Percentiles rank a stretch among this genome's conserved stretches.
phyloP scores from a whole-genome alignment of 2,888 invertebrate genomes.

The Agonopterix alstromeriana region DNA sequence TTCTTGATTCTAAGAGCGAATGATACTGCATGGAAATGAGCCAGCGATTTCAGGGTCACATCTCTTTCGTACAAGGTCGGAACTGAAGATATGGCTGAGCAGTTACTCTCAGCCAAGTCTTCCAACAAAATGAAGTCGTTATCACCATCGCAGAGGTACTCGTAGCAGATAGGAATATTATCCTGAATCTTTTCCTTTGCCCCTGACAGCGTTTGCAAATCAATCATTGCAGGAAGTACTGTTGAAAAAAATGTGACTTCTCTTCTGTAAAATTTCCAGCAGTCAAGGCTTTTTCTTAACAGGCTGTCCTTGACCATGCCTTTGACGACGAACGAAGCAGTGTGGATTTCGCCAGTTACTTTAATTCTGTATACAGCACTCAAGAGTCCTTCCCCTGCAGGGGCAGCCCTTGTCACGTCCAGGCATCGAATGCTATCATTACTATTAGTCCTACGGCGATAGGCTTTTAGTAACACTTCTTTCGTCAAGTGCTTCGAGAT shows the following conservation, averaged over 20 bases:
- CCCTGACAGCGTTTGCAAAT: conserved; percentile 29
- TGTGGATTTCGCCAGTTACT: conserved; percentile 21
- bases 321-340: conserved; percentile 35
- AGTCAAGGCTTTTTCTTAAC: conserved; percentile 27
- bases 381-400: conserved; percentile 39
- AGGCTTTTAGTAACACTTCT: conserved; percentile 31
- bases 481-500: conserved; percentile 35
- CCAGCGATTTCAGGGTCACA: conserved; percentile 29
- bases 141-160: conserved; percentile 27
- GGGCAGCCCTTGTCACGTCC: conserved; percentile 29
- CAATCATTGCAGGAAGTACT: conserved; percentile 28
- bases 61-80: conserved; percentile 28
- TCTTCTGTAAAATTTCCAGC: conserved; percentile 28
- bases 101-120: conserved; percentile 32
- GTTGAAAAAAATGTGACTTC: conserved; percentile 34
- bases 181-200: conserved; percentile 34
- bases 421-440: conserved; percentile 27
- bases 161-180: conserved; percentile 33
- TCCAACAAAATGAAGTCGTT: conserved; percentile 43
- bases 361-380: conserved; percentile 40
- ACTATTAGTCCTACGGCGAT: conserved; percentile 32
- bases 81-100: conserved; percentile 19
- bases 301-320: conserved; percentile 27
- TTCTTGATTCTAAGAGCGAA: conserved; percentile 30
- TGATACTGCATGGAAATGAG: conserved; percentile 46